Base-by-base conservation (phyloP, 1,140 invertebrate species). In the Lepidurus arcticus region DNA sequence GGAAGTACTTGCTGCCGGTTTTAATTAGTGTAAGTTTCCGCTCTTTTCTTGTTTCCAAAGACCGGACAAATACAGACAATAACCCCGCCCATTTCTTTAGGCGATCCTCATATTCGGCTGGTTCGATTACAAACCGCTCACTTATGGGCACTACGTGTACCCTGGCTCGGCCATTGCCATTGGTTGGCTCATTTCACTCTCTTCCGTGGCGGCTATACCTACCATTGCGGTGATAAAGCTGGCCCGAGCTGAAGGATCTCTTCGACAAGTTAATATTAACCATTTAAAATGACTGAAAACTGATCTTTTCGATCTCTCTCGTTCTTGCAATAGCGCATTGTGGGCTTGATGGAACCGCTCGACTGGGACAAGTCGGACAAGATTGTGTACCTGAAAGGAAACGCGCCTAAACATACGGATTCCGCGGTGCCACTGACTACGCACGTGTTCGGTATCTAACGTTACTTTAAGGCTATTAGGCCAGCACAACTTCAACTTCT, bases 101-200 rank as follows among this genome's bases (percentile, higher is more conserved):
- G 92, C 92, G 81, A 91, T 94, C 47, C 84, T 94, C 24, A 89
- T 92, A 77, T 94, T 94, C 85, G 94, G 93, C 82, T 92, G 91
- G 91, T 88, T 94, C 42, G 91, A 94, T 81, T 93, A 94, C 82
- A 90, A 91, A 78, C 91, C 91, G 0, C 88, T 91, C 0, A 89
- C 87, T 0, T 92, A 91, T 81, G 93, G 93, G 0, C 86, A 88
- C 76, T 92, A 91, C 81, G 87, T 90, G 7, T 94, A 93, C 83
- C 93, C 93, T 0, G 84, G 87, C 80, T 93, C 92, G 91, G 92
- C 92, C 0, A 90, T 93, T 82, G 87, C 88, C 1, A 87, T 93
- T n/a, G 92, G 93, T 7, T 94, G 92, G 92, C 84, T 89, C 3
- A 87, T 94, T 34, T 91, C 92, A 0, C 85, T 91, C 11, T 82